A percentile compares a stretch with the other conserved stretches of the same genome.
Evolutionary conservation across 2,888 invertebrate genomes (phyloP).

Genomic region (Drosophila colorata): DNA sequence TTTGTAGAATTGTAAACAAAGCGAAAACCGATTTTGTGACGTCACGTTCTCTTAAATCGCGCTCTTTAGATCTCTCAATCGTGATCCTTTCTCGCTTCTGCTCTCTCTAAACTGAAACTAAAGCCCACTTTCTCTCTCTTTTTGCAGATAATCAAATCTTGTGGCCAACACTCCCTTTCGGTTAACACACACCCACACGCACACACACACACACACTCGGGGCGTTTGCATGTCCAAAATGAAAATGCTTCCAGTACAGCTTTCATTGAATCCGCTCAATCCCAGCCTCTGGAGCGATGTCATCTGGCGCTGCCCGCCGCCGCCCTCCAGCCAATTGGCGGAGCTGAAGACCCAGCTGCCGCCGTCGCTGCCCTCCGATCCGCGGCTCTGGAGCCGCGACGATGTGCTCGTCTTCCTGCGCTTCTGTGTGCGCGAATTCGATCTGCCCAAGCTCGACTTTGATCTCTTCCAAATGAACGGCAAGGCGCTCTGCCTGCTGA

Average conservation of each 20-base stretch:
- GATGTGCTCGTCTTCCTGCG: constrained; percentile 94
- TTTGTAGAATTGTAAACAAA: too few species aligned
- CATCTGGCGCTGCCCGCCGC: constrained; percentile 94
- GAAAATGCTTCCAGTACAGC: constrained; percentile 90
- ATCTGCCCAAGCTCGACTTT: constrained; percentile 95
- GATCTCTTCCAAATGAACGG: constrained; percentile 99
- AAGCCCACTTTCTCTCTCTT: constrained; percentile 6
- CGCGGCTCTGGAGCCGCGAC: constrained; percentile 95
- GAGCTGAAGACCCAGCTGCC: constrained; percentile 96
- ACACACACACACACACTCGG: constrained; percentile 1
- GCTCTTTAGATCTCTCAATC: too few species aligned
- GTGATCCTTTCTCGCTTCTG: neutral
- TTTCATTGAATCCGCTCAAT: constrained; percentile 90
- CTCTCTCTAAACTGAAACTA: neutral
- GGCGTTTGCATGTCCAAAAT: constrained; percentile 85
- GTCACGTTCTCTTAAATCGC: too few species aligned
- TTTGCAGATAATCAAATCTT: constrained; percentile 44
- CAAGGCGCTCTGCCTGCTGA: constrained; percentile 96
- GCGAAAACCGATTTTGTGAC: too few species aligned
- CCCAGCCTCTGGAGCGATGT: constrained; percentile 94
- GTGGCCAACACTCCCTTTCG: constrained; percentile 31
- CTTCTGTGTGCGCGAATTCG: constrained; percentile 97
- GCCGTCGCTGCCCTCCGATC: constrained; percentile 93
- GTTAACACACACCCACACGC: neutral
- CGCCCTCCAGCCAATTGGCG: constrained; percentile 91